phyloP scores from a whole-genome alignment of 2,797 vertebrate genomes.

The Acanthurus lineatus region DNA sequence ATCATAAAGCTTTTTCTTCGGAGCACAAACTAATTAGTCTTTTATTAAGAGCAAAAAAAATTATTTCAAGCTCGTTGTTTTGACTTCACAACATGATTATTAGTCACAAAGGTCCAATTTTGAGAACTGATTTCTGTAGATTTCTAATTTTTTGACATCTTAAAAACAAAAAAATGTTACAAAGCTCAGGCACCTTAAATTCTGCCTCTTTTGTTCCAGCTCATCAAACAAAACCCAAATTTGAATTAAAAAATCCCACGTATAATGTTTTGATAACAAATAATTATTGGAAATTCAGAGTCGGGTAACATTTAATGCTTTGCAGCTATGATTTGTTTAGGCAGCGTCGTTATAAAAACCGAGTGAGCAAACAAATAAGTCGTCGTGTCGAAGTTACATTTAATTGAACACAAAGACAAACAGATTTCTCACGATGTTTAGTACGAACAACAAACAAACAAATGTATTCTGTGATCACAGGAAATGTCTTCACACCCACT shows the following conservation, averaged over 20 bases:
- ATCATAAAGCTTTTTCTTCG: conserved; percentile 23
- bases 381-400: not conserved
- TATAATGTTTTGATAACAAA: not conserved
- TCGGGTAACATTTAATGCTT: not conserved
- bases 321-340: too few species aligned
- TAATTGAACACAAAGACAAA: not conserved
- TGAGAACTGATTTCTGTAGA: too few species aligned
- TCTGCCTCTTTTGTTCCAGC: not conserved
- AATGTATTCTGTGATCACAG: not conserved
- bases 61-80: conserved; percentile 41
- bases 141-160: not conserved
- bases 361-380: not conserved
- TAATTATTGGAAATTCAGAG: too few species aligned
- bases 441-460: not conserved
- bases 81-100: conserved; percentile 17
- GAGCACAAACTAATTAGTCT: conserved; percentile 41
- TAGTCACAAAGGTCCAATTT: not conserved
- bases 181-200: not conserved
- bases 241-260: too few species aligned
- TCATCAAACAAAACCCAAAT: not conserved
- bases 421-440: too few species aligned
- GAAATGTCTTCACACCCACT: not conserved
- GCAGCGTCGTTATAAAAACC: not conserved
- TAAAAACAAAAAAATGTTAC: not conserved
- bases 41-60: conserved; percentile 28